phyloP scores from a whole-genome alignment of 2,113 vertebrate genomes.

The Suricata suricatta region DNA sequence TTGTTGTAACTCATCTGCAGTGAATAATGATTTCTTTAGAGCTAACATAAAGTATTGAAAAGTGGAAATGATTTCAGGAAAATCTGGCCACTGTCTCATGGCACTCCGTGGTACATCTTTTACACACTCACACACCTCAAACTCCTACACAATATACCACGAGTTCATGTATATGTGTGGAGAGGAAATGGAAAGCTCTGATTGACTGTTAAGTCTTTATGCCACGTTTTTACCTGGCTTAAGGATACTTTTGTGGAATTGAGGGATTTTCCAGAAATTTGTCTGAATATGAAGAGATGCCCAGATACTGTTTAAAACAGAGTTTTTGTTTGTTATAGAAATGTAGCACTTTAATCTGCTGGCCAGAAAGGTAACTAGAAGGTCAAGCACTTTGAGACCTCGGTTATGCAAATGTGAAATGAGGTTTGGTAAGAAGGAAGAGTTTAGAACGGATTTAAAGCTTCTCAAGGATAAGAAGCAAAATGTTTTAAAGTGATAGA shows the following conservation, averaged over 20 bases:
- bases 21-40: neutral
- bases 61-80: neutral
- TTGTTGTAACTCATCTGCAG: neutral
- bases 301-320: neutral
- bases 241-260: neutral
- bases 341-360: neutral
- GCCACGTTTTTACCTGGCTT: too few species aligned
- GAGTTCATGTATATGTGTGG: neutral
- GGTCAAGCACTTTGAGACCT: neutral
- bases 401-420: conserved; percentile 28
- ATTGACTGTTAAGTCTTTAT: neutral
- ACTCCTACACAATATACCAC: neutral
- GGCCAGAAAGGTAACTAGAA: neutral
- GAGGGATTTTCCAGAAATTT: neutral
- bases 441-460: neutral
- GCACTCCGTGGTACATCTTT: neutral
- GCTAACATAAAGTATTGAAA: neutral
- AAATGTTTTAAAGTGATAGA: neutral
- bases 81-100: neutral
- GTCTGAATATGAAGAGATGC: neutral
- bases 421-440: neutral
- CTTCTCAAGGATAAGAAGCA: neutral
- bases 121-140: neutral
- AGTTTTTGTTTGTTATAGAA: neutral
- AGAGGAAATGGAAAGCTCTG: neutral